Conservation (phyloP, 2,797 vertebrate species). For the Argyrosomus regius region DNA sequence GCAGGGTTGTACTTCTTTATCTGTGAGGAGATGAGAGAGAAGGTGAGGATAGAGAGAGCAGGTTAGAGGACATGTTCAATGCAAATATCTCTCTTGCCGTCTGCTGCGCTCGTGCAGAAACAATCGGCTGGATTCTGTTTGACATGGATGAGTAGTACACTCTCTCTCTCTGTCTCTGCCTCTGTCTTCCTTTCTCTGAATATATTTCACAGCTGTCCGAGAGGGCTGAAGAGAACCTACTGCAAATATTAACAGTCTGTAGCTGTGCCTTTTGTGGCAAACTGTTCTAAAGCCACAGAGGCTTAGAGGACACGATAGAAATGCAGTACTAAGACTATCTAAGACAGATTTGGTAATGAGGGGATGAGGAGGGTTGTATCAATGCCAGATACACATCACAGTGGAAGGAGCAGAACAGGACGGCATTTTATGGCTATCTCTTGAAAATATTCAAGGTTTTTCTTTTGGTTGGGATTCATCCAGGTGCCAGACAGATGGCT, state of each 20-base stretch:
- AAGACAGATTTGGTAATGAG: constrained; percentile 47
- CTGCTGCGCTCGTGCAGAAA: constrained; percentile 53
- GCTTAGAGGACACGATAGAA: constrained; percentile 51
- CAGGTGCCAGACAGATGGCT: constrained; percentile 45
- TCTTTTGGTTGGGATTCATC: constrained; percentile 23
- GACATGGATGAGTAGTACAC: constrained; percentile 68
- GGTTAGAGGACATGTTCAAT: constrained; percentile 71
- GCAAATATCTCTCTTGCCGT: constrained; percentile 63
- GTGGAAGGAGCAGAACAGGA: constrained; percentile 37
- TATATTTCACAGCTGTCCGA: constrained; percentile 72
- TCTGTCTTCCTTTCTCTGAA: constrained; percentile 58
- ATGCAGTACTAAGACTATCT: constrained; percentile 40
- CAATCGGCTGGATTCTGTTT: constrained; percentile 70
- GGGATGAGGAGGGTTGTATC: constrained; percentile 32
- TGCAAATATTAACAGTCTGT: constrained; percentile 76
- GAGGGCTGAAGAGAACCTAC: constrained; percentile 61
- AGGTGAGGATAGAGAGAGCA: constrained; percentile 50
- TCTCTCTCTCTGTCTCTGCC: constrained; percentile 33
- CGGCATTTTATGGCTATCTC: constrained; percentile 46
- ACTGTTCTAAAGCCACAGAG: constrained; percentile 43
- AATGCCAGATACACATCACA: constrained; percentile 35
- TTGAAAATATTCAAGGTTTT: constrained; percentile 41
- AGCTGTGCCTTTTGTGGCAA: constrained; percentile 68
- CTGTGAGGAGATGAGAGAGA: constrained; percentile 18
- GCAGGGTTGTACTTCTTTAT: constrained; percentile 20